Evolutionary conservation across 2,113 vertebrate genomes (phyloP).

Genomic region (Myrmophylax atrothorax): DNA sequence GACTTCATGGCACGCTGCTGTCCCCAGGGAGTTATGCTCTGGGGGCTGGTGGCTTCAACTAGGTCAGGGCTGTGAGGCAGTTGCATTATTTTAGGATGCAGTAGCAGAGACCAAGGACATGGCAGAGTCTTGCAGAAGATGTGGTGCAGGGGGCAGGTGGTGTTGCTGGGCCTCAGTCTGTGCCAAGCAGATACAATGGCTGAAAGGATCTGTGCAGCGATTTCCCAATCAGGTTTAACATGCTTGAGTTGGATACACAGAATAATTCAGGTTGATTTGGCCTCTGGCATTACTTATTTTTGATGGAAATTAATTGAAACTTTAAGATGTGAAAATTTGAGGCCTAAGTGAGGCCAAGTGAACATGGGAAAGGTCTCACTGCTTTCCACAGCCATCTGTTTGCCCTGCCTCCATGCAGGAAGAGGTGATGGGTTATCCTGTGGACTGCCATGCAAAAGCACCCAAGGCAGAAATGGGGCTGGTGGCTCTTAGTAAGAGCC

Average conservation of each 20-base stretch:
- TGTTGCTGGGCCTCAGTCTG: accelerated
- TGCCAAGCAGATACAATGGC: neutral
- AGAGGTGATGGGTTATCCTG: neutral
- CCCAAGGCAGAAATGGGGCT: neutral
- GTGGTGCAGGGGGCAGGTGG: neutral
- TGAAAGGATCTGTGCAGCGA: neutral
- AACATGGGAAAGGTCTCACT: neutral
- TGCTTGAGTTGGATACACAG: neutral
- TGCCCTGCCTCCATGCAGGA: neutral
- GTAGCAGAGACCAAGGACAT: neutral
- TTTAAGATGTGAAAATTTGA: neutral
- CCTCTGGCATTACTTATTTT: neutral
- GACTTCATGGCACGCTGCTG: neutral
- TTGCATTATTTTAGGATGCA: neutral
- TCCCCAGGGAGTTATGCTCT: neutral
- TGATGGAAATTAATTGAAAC: neutral
- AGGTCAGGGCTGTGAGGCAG: neutral
- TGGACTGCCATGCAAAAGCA: neutral
- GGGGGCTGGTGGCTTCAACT: neutral
- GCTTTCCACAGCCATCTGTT: neutral
- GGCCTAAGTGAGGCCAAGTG: neutral
- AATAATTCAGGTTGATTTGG: neutral
- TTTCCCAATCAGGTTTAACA: neutral
- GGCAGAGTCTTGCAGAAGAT: neutral
- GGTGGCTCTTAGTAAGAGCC: neutral